These are phyloP conservation scores for Rhinoderma darwinii DNA, from an alignment of 2,113 vertebrate genomes.

Conservation along the genomic window DNA sequence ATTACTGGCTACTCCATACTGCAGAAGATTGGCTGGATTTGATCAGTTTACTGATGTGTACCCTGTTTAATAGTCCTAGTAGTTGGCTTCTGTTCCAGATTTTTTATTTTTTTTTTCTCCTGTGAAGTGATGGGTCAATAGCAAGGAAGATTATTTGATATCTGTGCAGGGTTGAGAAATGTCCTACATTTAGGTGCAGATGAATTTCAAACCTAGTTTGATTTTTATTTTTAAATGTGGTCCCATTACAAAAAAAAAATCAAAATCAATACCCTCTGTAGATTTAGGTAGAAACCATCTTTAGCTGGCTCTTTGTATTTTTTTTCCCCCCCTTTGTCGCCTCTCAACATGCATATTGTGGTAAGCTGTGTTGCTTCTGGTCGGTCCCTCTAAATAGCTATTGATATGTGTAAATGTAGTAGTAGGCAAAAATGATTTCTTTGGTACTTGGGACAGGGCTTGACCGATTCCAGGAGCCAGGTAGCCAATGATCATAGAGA, in stretches of 20 bases:
- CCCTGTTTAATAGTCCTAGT: not conserved
- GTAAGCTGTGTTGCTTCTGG: not conserved
- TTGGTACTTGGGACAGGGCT: not conserved
- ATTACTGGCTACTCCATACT: constrained; percentile 5
- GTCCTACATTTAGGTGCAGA: not conserved
- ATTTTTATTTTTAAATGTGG: not conserved
- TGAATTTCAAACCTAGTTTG: not conserved
- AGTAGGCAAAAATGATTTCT: not conserved
- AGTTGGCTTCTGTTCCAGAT: not conserved
- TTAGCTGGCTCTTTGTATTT: not conserved
- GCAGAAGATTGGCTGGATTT: not conserved
- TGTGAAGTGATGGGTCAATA: not conserved
- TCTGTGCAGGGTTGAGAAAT: not conserved
- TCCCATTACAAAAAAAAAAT: not conserved
- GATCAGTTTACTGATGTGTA: not conserved
- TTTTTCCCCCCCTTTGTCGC: not conserved
- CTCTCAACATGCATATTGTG: not conserved
- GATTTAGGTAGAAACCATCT: too few relatives aligned
- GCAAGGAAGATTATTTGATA: not conserved
- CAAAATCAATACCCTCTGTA: not conserved
- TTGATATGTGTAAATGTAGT: not conserved
- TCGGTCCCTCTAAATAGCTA: not conserved
- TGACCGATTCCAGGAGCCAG: not conserved
- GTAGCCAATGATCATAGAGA: not conserved
- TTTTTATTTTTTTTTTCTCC: not conserved